Evolutionary conservation across 1,140 invertebrate genomes (phyloP), one percentile per base, ranked within the genome.

Genomic region (Mercenaria mercenaria): DNA sequence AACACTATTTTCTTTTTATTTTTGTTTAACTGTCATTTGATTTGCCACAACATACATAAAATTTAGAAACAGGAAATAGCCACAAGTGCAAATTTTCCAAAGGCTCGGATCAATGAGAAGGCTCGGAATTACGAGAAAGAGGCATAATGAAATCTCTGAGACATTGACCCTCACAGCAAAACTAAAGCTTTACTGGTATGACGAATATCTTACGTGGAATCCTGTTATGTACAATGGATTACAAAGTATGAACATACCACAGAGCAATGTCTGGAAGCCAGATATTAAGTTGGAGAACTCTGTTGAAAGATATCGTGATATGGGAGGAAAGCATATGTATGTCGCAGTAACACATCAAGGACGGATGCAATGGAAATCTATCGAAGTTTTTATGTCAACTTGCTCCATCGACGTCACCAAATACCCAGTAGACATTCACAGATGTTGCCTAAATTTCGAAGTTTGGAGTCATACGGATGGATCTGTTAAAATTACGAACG

Each of bases 401-500:
- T 92, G 91, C 64, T 29, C 85, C 15, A 37, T 80, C 0, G 76
- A 92, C 20, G 85, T 89, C n/a, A 76, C 74, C 13, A 80, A 84
- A 15, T 92, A 82, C 69, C 91, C 90, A 11, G 82, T 88, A 41
- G 91, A 92, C 80, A 50, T 23, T 23, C 91, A 92, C 18, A 91
- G 41, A 0, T 92, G 91, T 52, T n/a, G 81, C 6, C 41, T 92
- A 18, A 50, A 72, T 13, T 92, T 91, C 43, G 88, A 64, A 15
- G 52, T 56, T n/a, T 92, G 88, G 91, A 83, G 29, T n/a, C 41
- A 81, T 37, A 50, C 50, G 11, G 41, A 3, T 8, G 47, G 8
- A 1, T 69, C 23, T 29, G 50, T 79, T 13, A 56, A 37, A 4
- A 18, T 79, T 1, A 52, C 23, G 15, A 52, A n/a, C 10, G 32